Evolutionary conservation across 2,797 vertebrate genomes (phyloP).

Genomic region (Graptemys geographica): DNA sequence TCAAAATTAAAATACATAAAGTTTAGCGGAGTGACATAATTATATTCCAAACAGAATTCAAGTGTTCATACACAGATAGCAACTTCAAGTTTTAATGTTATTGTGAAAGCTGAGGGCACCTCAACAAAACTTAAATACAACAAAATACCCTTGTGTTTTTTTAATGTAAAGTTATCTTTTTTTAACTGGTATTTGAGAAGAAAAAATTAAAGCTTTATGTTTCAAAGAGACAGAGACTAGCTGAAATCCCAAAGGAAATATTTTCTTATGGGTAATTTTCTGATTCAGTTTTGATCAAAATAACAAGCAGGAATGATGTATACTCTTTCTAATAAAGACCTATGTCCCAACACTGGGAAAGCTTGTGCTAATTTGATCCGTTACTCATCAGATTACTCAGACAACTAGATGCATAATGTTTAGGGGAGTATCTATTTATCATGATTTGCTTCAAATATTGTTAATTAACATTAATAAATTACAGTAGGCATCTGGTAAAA

Average conservation of each 20-base stretch:
- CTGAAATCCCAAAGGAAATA: slow-evolving; percentile 32
- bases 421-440: slow-evolving; percentile 77
- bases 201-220: neutral
- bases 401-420: slow-evolving; percentile 78
- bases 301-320: slow-evolving; percentile 76
- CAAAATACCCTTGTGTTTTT: neutral
- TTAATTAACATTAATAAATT: slow-evolving; percentile 79
- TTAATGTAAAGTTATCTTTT: neutral
- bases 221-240: slow-evolving; percentile 55
- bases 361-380: slow-evolving; percentile 78
- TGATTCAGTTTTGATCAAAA: slow-evolving; percentile 74
- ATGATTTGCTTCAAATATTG: slow-evolving; percentile 77
- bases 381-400: slow-evolving; percentile 75
- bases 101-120: neutral
- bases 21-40: neutral
- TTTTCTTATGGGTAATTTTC: slow-evolving; percentile 62
- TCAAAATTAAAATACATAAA: slow-evolving; percentile 27
- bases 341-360: slow-evolving; percentile 69
- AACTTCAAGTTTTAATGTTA: slow-evolving; percentile 8
- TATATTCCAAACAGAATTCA: slow-evolving; percentile 3
- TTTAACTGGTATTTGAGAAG: neutral
- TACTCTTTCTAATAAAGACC: slow-evolving; percentile 75
- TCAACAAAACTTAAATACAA: neutral
- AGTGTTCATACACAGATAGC: neutral
- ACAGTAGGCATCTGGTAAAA: slow-evolving; percentile 65